phyloP scores from a whole-genome alignment of 23 tunicate genomes.

The Ciona savignyi region DNA sequence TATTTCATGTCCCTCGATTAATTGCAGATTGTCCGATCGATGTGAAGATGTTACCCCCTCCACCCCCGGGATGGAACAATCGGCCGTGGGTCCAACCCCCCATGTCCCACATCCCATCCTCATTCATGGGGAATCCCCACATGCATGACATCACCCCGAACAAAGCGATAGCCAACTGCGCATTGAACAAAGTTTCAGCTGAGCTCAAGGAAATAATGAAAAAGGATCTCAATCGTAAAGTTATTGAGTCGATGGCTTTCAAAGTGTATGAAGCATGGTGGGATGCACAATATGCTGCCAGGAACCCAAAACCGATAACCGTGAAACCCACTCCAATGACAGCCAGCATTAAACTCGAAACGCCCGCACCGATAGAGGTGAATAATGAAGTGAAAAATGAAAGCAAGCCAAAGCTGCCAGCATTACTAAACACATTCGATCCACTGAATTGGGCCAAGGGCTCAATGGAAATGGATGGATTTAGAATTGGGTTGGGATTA shows the following conservation, averaged over 20 bases:
- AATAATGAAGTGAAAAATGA: neutral
- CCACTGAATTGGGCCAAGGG: constrained; percentile 93
- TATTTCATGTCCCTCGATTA: no score
- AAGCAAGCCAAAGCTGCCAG: constrained; percentile 36
- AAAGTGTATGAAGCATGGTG: constrained; percentile 81
- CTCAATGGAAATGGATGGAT: constrained; percentile 84
- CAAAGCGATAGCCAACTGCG: constrained; percentile 23
- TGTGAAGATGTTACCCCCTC: constrained; percentile 38
- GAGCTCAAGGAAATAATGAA: constrained; percentile 69
- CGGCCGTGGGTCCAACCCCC: constrained; percentile 46
- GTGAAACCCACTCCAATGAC: neutral
- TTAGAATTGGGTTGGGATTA: constrained; percentile 74
- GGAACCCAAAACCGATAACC: constrained; percentile 36
- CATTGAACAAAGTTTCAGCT: constrained; percentile 24
- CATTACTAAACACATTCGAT: constrained; percentile 74
- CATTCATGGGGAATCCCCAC: neutral
- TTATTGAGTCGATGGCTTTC: constrained; percentile 84
- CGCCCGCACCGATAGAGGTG: no score
- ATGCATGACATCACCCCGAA: neutral
- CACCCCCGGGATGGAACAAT: constrained; percentile 49
- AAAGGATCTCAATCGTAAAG: constrained; percentile 65
- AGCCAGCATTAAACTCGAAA: no score
- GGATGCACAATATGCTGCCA: constrained; percentile 37
- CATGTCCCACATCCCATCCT: neutral
- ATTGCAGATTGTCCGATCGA: constrained; percentile 26